Conservation (phyloP, 2,888 invertebrate genomes). For the Leucophenga montana region DNA sequence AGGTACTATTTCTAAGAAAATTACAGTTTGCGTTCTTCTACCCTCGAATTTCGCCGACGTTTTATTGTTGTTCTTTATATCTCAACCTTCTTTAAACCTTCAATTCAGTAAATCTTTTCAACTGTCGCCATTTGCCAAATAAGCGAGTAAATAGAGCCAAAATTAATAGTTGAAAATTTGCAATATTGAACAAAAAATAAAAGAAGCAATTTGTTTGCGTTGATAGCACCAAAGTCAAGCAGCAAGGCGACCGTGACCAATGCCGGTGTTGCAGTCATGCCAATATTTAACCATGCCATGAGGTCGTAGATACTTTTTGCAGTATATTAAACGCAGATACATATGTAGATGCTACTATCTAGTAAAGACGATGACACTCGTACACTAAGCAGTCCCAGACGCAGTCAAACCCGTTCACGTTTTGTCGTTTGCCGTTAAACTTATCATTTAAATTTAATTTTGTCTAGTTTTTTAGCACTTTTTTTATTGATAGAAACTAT, state of each 20-base stretch:
- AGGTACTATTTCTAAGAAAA: too few species aligned
- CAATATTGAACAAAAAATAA: not conserved
- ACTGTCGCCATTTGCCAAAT: too few species aligned
- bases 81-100: too few species aligned
- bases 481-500: slow-evolving; percentile 12
- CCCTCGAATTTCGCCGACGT: too few species aligned
- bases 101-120: too few species aligned
- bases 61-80: too few species aligned
- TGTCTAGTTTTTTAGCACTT: slow-evolving; percentile 1
- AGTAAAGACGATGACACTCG: too few species aligned
- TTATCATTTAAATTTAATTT: slow-evolving; percentile 17
- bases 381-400: not conserved
- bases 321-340: too few species aligned
- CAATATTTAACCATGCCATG: slow-evolving; percentile 10
- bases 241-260: too few species aligned
- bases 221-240: slow-evolving; percentile 5
- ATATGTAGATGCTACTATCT: too few species aligned
- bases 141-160: not conserved
- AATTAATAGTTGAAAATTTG: not conserved
- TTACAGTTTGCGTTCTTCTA: too few species aligned
- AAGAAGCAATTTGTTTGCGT: not conserved
- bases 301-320: too few species aligned
- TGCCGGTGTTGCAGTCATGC: not conserved
- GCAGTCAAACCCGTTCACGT: slow-evolving; percentile 15
- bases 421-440: slow-evolving; percentile 16